A percentile compares a stretch with the other conserved stretches of the same genome.
phyloP scores from a whole-genome alignment of 2,888 invertebrate species.

The Neoitamus cyanurus region DNA sequence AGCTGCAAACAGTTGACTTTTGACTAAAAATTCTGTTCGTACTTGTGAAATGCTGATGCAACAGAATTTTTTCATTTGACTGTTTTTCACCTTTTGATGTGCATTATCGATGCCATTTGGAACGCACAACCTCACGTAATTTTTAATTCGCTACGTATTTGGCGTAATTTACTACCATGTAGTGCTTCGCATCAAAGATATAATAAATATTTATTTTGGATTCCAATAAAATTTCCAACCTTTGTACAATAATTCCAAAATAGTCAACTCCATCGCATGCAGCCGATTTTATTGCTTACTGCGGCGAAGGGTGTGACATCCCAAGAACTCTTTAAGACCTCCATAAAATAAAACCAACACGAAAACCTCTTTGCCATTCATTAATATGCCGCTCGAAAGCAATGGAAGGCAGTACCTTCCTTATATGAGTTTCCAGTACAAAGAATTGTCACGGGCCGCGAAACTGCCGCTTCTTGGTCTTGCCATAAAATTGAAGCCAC shows the following conservation, averaged over 20 bases:
- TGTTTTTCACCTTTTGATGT: too few species aligned
- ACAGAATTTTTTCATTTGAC: too few species aligned
- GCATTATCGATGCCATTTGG: too few species aligned
- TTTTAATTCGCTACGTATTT: too few species aligned
- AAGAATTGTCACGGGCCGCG: neutral
- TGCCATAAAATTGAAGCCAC: slow-evolving; percentile 1
- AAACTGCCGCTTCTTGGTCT: neutral
- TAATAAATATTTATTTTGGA: neutral
- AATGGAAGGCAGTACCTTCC: neutral
- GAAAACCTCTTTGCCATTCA: neutral
- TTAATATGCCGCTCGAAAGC: neutral
- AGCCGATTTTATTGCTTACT: neutral
- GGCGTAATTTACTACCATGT: too few species aligned
- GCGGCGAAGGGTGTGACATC: neutral
- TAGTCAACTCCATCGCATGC: neutral
- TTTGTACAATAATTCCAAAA: neutral
- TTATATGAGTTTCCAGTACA: neutral
- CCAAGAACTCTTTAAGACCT: neutral
- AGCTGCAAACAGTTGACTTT: too few species aligned
- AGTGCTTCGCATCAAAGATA: too few species aligned
- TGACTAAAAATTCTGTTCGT: too few species aligned
- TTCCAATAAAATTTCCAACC: neutral
- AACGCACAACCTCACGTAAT: too few species aligned
- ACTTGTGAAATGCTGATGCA: too few species aligned
- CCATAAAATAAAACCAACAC: neutral